phyloP scores from a whole-genome alignment of 2,113 vertebrate species.

The Anser brachyrhynchus region DNA sequence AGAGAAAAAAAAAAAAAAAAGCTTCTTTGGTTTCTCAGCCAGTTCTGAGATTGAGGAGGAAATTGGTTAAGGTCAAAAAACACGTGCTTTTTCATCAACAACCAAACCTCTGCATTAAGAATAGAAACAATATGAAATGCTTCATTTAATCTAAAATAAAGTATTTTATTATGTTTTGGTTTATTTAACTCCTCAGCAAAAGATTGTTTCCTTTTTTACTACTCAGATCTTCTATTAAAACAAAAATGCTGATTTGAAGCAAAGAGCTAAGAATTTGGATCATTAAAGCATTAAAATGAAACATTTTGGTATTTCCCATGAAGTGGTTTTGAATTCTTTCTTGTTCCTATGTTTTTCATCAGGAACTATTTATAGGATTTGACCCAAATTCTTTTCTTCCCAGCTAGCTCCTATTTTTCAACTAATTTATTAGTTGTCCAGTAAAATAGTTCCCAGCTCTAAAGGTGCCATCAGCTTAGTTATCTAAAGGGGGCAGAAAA shows the following conservation, averaged over 20 bases:
- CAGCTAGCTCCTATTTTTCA: conserved; percentile 15
- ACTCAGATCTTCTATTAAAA: neutral
- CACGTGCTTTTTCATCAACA: neutral
- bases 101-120: neutral
- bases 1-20: neutral
- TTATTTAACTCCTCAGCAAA: neutral
- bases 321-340: conserved; percentile 36
- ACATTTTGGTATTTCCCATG: neutral
- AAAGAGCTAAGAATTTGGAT: conserved; percentile 21
- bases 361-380: conserved; percentile 61
- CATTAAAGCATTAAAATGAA: conserved; percentile 45
- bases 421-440: conserved; percentile 43
- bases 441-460: neutral
- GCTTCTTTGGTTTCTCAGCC: neutral
- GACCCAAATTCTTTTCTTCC: conserved; percentile 61
- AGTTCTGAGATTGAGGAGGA: neutral
- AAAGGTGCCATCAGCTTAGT: neutral
- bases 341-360: conserved; percentile 37
- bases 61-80: neutral
- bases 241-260: conserved; percentile 20
- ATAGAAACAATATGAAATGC: neutral
- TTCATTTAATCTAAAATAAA: neutral
- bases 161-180: neutral
- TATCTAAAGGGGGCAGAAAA: neutral
- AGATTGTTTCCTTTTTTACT: neutral